Base-by-base conservation (phyloP, 1,140 invertebrate species). In the honey bee (Apis mellifera) region DNA sequence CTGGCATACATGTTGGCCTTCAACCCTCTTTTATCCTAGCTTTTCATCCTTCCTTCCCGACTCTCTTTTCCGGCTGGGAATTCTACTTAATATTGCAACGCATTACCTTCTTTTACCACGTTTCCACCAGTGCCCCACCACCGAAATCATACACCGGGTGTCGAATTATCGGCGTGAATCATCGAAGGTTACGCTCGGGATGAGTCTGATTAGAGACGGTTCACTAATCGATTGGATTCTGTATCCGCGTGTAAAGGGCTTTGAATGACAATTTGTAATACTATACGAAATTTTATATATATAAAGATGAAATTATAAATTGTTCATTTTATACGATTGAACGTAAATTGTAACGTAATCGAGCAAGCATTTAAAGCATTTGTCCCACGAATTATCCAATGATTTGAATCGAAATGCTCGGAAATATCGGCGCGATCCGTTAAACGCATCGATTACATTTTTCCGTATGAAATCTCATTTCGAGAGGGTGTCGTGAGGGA, bases 31-130 rank as follows among this genome's bases (percentile, higher is more conserved):
- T 64, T 64, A 48, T 42, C n/a, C 48, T 50, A 7, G 32, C 32
- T 69, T 17, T 48, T 65, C 62, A 32, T 50, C 57, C 52, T 62
- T 32, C 13, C 42, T 68, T 32, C n/a, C 59, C 50, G 48, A 26
- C 23, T 23, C 57, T 69, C 68, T 68, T 32, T 50, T 54, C 59
- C 65, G 62, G 68, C 64, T 64, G n/a, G 79, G 59, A 84, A 60
- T 54, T 89, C 87, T 86, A 86, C 78, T 91, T 86, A 91, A 90
- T 91, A 90, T 91, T 91, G 86, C 86, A 90, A 21, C 76, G 83
- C 86, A 90, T 90, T 89, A 87, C 82, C 73, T 26, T 64, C n/a
- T 26, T 13, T n/a, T 73, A 4, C 55, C 12, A 5, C 4, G 68
- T 68, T 32, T 1, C 50, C 48, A n/a, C 32, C 4, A 42, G 21